Evolutionary conservation across 2,888 invertebrate species (phyloP).

Genomic region (Papilio demoleus): DNA sequence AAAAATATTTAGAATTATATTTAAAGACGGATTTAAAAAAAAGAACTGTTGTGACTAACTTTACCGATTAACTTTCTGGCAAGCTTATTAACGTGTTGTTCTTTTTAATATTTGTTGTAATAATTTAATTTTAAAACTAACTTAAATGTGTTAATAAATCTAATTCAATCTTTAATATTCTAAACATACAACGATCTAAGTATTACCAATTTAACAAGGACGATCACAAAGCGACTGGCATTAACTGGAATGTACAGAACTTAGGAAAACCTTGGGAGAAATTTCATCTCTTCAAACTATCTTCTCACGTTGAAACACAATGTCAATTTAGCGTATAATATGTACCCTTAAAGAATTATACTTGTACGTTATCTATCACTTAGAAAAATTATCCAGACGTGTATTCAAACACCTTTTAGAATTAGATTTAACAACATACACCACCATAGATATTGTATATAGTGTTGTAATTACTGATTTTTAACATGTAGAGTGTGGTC

Average conservation of each 20-base stretch:
- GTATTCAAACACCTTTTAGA: background rate
- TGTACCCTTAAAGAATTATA: background rate
- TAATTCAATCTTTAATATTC: background rate
- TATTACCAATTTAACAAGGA: background rate
- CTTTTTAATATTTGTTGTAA: background rate
- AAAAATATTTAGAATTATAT: too few relatives aligned
- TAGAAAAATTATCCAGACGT: background rate
- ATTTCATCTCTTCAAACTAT: background rate
- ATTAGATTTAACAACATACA: background rate
- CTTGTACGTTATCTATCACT: too few relatives aligned
- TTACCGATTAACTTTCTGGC: conserved; percentile 41
- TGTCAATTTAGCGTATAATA: background rate
- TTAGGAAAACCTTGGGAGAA: background rate
- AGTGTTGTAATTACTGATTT: background rate
- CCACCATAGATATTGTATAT: background rate
- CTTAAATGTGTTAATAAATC: background rate
- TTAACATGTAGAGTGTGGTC: conserved; percentile 42
- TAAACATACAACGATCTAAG: background rate
- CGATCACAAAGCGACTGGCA: background rate
- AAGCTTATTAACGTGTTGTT: conserved; percentile 36
- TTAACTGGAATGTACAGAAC: background rate
- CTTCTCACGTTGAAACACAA: background rate
- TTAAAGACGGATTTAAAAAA: background rate
- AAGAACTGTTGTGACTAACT: conserved; percentile 1
- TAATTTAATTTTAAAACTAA: conserved; percentile 4